These are phyloP conservation scores for Liparis tanakae DNA, from an alignment of 2,797 vertebrate species.

Conservation along the genomic window DNA sequence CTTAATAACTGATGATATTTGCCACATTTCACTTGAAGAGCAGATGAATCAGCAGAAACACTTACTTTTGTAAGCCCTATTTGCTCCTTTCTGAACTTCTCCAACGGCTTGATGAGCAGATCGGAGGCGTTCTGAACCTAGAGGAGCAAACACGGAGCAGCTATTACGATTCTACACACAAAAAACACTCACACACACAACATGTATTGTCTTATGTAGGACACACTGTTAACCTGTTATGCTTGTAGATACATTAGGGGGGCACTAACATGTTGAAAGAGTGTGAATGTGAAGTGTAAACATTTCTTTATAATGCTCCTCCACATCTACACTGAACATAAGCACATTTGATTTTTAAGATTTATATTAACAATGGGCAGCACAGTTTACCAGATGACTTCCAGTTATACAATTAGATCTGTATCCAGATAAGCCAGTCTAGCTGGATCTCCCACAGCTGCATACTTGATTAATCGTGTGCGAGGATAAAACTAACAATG, in stretches of 20 bases:
- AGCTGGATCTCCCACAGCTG: constrained; percentile 33
- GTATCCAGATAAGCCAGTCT: constrained; percentile 47
- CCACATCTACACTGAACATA: too few relatives aligned
- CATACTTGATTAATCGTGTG: neutral
- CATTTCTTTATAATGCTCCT: neutral
- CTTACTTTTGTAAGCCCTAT: constrained; percentile 95
- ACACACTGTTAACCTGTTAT: neutral
- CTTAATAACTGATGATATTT: neutral
- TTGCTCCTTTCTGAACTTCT: constrained; percentile 96
- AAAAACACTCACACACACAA: neutral
- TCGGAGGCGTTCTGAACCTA: constrained; percentile 97
- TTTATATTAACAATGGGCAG: neutral
- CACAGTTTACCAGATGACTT: neutral
- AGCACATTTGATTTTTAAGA: too few relatives aligned
- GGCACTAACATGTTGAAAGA: neutral
- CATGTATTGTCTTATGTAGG: too few relatives aligned
- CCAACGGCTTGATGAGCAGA: constrained; percentile 95
- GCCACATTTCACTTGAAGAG: neutral
- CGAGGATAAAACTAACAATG: neutral
- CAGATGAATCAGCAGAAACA: neutral
- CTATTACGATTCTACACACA: constrained; percentile 10
- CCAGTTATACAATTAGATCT: constrained; percentile 2
- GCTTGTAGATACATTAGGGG: neutral
- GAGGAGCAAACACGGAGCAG: constrained; percentile 24
- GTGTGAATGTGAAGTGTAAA: too few relatives aligned